Percentiles rank a stretch among this genome's conserved stretches.
Conservation (phyloP, 2,888 invertebrate genomes). For the Hybos culiciformis region DNA sequence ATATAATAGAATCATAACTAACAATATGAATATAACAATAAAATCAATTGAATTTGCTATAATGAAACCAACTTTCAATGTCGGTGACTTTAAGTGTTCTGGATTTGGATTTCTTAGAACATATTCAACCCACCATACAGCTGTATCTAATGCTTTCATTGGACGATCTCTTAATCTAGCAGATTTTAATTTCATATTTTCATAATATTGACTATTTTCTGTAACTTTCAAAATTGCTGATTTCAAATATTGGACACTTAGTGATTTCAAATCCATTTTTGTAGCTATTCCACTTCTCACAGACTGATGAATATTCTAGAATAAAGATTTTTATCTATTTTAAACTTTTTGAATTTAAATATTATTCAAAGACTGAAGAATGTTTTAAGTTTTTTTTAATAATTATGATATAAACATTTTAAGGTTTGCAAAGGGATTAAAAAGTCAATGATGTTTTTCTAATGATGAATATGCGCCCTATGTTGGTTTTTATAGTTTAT, state of each 20-base stretch:
- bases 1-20: not conserved
- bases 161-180: conserved; percentile 38
- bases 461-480: too few relatives aligned
- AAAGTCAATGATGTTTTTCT: too few relatives aligned
- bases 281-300: not conserved
- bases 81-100: conserved; percentile 36
- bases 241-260: conserved; percentile 6
- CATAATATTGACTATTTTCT: not conserved
- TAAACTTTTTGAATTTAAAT: not conserved
- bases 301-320: not conserved
- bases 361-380: too few relatives aligned
- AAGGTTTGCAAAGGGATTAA: too few relatives aligned
- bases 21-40: conserved; percentile 3
- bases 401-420: too few relatives aligned
- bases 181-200: conserved; percentile 30
- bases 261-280: not conserved
- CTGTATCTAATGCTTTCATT: conserved; percentile 40
- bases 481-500: too few relatives aligned
- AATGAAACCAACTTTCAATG: conserved; percentile 34
- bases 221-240: conserved; percentile 8
- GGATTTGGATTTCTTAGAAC: conserved; percentile 41
- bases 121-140: conserved; percentile 49
- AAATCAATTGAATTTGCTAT: conserved; percentile 37
- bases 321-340: not conserved
- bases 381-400: too few relatives aligned